phyloP scores from a whole-genome alignment of 2,113 vertebrate genomes.

The Gambusia affinis region DNA sequence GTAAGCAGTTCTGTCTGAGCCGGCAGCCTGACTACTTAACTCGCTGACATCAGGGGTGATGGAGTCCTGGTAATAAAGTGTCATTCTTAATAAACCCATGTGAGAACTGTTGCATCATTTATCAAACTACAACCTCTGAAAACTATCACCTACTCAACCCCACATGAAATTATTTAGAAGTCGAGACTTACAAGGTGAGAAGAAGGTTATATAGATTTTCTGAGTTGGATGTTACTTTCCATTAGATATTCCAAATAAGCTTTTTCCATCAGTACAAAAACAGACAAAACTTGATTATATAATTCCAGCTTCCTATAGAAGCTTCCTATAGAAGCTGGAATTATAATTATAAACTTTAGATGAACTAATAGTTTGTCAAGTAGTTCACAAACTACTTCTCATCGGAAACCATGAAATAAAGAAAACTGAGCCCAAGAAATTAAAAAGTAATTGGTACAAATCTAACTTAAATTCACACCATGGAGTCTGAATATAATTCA shows the following conservation, averaged over 20 bases:
- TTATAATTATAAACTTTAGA: not conserved
- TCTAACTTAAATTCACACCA: constrained; percentile 11
- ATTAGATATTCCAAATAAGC: not conserved
- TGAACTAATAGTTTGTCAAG: no score
- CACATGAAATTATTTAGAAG: no score
- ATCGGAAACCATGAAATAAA: not conserved
- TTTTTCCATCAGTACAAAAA: not conserved
- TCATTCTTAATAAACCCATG: no score
- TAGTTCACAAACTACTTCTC: not conserved
- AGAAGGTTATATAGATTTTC: not conserved
- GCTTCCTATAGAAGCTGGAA: constrained; percentile 4
- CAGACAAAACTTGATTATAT: not conserved
- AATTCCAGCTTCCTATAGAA: constrained; percentile 18
- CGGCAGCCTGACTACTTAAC: no score
- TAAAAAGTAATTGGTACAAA: not conserved
- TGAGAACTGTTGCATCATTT: no score
- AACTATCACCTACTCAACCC: no score
- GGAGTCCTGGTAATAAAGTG: no score
- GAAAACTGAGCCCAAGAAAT: not conserved
- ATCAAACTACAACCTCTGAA: no score
- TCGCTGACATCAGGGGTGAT: no score
- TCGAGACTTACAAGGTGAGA: not conserved
- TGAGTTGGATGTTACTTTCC: not conserved
- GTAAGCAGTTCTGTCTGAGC: no score
- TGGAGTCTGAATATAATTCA: constrained; percentile 8